Conservation (phyloP, 2,888 invertebrate species). For the Lacanobia oleracea region DNA sequence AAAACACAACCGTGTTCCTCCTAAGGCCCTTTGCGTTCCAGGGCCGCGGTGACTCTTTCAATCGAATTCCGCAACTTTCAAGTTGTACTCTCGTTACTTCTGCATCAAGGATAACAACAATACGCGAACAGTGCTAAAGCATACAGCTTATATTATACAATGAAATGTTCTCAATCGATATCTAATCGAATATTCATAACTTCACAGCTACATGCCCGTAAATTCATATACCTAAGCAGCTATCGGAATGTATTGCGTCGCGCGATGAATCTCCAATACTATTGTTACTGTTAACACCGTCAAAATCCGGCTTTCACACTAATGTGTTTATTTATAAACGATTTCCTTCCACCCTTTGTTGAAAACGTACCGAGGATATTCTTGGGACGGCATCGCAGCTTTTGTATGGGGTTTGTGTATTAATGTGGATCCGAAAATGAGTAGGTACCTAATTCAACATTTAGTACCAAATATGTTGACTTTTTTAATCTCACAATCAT, state of each 20-base stretch:
- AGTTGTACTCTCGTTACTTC: not conserved
- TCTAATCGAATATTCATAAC: constrained; percentile 53
- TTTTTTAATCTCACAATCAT: no score
- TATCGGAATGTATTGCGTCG: constrained; percentile 56
- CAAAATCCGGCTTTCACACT: constrained; percentile 84
- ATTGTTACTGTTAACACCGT: constrained; percentile 74
- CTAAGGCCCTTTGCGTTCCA: no score
- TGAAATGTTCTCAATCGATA: constrained; percentile 31
- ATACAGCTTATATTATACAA: constrained; percentile 15
- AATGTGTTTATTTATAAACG: constrained; percentile 84
- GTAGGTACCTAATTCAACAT: no score
- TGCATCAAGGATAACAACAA: not conserved
- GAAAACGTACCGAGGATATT: constrained; percentile 60
- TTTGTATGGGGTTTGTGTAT: not conserved
- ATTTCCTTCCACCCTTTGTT: constrained; percentile 71
- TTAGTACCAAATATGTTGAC: no score
- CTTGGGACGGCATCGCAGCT: constrained; percentile 27
- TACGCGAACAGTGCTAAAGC: constrained; percentile 24
- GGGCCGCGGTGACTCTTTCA: no score
- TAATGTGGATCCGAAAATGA: no score
- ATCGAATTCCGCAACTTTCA: no score
- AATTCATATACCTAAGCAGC: constrained; percentile 41
- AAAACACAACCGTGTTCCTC: no score
- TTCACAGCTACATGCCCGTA: constrained; percentile 36
- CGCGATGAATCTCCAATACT: constrained; percentile 65